Evolutionary conservation across 2,113 vertebrate species (phyloP).

Genomic region (Paracanthobrama guichenoti): DNA sequence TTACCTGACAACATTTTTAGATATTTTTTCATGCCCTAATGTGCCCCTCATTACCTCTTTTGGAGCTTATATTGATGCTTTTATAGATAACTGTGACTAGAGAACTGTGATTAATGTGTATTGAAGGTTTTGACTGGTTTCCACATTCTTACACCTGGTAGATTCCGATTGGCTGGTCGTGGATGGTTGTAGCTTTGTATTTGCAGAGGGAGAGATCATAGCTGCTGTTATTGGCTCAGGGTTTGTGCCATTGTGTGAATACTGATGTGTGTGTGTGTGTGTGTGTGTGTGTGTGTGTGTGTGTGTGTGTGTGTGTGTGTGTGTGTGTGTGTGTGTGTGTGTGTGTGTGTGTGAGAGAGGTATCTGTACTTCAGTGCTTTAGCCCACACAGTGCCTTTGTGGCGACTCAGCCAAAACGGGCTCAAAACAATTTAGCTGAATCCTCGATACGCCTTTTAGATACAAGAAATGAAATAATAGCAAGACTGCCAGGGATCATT

Average conservation of each 20-base stretch:
- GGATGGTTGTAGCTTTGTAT: conserved; percentile 18
- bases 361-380: conserved; percentile 24
- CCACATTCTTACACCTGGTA: background rate
- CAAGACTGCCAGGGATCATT: conserved; percentile 62
- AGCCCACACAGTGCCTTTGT: conserved; percentile 49
- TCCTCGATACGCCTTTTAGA: conserved; percentile 60
- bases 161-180: conserved; percentile 8
- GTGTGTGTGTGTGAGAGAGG: too few relatives aligned
- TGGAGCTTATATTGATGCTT: background rate
- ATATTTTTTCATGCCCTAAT: background rate
- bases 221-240: conserved; percentile 26
- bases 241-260: conserved; percentile 35
- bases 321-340: conserved; percentile 29
- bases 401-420: conserved; percentile 60
- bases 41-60: background rate
- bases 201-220: background rate
- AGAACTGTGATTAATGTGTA: background rate
- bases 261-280: background rate
- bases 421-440: conserved; percentile 64
- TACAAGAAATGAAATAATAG: conserved; percentile 69
- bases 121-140: background rate
- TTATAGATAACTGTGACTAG: background rate
- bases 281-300: conserved; percentile 6
- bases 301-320: conserved; percentile 5
- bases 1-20: background rate